phyloP scores from a whole-genome alignment of 2,113 vertebrate genomes.

The Suncus etruscus region DNA sequence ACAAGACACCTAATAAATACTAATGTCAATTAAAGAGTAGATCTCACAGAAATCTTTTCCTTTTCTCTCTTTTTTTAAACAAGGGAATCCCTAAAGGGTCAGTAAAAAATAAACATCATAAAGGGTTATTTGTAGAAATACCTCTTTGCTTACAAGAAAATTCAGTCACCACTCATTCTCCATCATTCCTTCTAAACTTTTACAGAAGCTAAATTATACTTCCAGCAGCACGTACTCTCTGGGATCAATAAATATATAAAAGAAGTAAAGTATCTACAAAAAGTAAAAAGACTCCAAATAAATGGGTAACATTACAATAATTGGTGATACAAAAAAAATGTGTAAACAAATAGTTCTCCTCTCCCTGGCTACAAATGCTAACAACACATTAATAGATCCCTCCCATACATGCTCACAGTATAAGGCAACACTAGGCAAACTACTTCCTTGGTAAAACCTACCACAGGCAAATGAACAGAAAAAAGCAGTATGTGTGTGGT shows the following conservation, averaged over 20 bases:
- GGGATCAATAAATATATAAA: constrained; percentile 47
- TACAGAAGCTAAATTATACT: constrained; percentile 21
- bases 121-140: constrained; percentile 19
- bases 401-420: constrained; percentile 2
- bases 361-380: constrained; percentile 58
- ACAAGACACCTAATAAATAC: constrained; percentile 19
- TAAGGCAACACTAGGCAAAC: constrained; percentile 43
- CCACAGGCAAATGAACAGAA: constrained; percentile 30
- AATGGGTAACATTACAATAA: constrained; percentile 61
- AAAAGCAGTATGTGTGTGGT: constrained; percentile 44
- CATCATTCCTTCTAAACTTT: constrained; percentile 53
- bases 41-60: neutral
- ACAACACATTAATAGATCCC: constrained; percentile 65
- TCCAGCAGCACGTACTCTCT: neutral
- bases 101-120: constrained; percentile 48
- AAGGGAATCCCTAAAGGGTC: constrained; percentile 6
- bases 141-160: constrained; percentile 48
- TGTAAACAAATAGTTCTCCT: constrained; percentile 55
- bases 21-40: constrained; percentile 48
- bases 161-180: constrained; percentile 43
- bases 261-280: constrained; percentile 53
- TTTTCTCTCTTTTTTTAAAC: constrained; percentile 18
- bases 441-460: constrained; percentile 45
- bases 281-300: constrained; percentile 52
- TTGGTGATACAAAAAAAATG: constrained; percentile 59